Conservation (phyloP, 2,888 invertebrate genomes). For the Cheiracanthium punctorium region DNA sequence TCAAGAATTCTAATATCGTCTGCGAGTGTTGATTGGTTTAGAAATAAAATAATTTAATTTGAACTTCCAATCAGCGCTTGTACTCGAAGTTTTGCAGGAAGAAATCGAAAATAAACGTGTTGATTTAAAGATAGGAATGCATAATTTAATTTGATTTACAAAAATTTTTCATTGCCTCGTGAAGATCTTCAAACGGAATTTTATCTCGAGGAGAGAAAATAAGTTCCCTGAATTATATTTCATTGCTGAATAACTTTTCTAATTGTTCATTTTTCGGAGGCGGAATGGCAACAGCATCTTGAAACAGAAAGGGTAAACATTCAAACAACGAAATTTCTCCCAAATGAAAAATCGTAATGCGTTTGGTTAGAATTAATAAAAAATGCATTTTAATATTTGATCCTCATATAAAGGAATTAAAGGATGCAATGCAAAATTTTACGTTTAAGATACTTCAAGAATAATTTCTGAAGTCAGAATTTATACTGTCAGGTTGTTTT, state of each 20-base stretch:
- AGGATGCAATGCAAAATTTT: neutral
- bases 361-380: neutral
- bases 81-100: neutral
- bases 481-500: too few relatives aligned
- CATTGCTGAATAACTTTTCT: neutral
- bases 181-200: neutral
- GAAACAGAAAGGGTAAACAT: neutral
- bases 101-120: constrained; percentile 7
- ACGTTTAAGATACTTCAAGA: neutral
- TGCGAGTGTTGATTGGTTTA: neutral
- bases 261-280: neutral
- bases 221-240: neutral
- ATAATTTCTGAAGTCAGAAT: neutral
- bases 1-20: neutral
- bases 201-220: neutral
- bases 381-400: neutral
- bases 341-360: neutral
- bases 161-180: neutral
- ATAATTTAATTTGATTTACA: constrained; percentile 2
- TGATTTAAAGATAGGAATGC: constrained; percentile 8
- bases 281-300: neutral
- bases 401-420: neutral
- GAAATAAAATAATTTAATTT: constrained; percentile 2
- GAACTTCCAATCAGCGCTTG: neutral
- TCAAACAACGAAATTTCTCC: neutral